phyloP scores from a whole-genome alignment of 2,888 invertebrate species.

The Campoplex nolae region DNA sequence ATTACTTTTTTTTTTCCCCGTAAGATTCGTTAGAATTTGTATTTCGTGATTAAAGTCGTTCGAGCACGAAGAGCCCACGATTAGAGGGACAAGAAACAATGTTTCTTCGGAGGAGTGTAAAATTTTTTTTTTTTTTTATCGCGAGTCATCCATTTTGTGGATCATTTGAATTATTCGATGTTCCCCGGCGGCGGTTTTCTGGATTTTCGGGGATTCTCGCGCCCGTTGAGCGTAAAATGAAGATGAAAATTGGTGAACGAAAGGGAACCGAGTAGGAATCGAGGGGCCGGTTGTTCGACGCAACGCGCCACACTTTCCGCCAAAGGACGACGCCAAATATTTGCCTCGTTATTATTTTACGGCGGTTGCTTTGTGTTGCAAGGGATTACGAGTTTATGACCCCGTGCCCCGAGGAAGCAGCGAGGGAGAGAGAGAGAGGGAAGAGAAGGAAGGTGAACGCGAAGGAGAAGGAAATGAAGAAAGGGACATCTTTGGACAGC shows the following conservation, averaged over 20 bases:
- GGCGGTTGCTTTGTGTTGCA: slow-evolving; percentile 72
- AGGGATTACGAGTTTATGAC: slow-evolving; percentile 74
- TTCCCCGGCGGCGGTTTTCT: neutral
- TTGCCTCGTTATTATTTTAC: slow-evolving; percentile 80
- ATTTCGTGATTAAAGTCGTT: too few relatives aligned
- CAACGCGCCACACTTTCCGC: slow-evolving; percentile 64
- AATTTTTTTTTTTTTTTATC: neutral
- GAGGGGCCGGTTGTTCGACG: slow-evolving; percentile 13
- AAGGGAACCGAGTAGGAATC: slow-evolving; percentile 1
- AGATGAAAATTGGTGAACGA: slow-evolving; percentile 17
- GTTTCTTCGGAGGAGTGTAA: neutral
- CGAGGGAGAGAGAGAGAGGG: neutral
- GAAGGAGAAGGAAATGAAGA: neutral
- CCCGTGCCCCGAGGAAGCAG: slow-evolving; percentile 30
- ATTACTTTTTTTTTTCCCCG: too few relatives aligned
- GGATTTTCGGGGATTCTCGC: slow-evolving; percentile 18
- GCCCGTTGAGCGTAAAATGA: slow-evolving; percentile 5
- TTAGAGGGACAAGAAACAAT: neutral
- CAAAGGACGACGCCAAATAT: slow-evolving; percentile 76
- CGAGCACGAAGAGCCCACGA: too few relatives aligned
- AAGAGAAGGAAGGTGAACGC: neutral
- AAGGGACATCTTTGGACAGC: slow-evolving; percentile 10
- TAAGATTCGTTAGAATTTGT: too few relatives aligned
- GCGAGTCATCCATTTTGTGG: slow-evolving; percentile 13
- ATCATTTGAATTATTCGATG: neutral